These are phyloP conservation scores for Listrodromus nycthemerus DNA, from an alignment of 2,888 invertebrate genomes.

Conservation along the genomic window DNA sequence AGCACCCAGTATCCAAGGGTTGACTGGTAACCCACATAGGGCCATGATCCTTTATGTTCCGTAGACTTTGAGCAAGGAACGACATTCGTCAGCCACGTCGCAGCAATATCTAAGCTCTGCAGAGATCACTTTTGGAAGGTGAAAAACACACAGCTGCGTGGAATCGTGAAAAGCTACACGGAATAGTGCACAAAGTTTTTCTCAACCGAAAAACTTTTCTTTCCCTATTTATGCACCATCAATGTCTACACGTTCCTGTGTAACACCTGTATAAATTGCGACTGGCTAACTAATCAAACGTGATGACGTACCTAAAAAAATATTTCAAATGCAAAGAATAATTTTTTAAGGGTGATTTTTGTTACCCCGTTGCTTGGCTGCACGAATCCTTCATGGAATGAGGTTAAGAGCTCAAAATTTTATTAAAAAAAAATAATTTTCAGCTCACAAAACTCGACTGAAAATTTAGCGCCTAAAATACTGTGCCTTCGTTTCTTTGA, in stretches of 20 bases:
- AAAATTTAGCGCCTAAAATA: neutral
- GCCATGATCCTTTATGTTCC: neutral
- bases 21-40: neutral
- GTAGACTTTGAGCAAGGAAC: neutral
- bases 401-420: neutral
- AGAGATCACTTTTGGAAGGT: neutral
- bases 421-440: neutral
- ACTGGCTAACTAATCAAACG: neutral
- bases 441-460: neutral
- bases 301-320: neutral
- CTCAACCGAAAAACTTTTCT: neutral
- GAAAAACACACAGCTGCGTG: neutral
- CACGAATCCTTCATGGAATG: neutral
- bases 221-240: neutral
- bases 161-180: neutral
- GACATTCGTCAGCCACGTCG: neutral
- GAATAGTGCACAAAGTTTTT: neutral
- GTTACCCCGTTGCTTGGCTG: neutral
- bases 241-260: neutral
- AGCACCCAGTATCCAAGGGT: conserved; percentile 5
- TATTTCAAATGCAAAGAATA: neutral
- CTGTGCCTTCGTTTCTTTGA: neutral
- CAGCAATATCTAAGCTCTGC: neutral
- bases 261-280: neutral
- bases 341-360: neutral